phyloP scores from a whole-genome alignment of 2,888 invertebrate genomes.

The Escarpia spicata region DNA sequence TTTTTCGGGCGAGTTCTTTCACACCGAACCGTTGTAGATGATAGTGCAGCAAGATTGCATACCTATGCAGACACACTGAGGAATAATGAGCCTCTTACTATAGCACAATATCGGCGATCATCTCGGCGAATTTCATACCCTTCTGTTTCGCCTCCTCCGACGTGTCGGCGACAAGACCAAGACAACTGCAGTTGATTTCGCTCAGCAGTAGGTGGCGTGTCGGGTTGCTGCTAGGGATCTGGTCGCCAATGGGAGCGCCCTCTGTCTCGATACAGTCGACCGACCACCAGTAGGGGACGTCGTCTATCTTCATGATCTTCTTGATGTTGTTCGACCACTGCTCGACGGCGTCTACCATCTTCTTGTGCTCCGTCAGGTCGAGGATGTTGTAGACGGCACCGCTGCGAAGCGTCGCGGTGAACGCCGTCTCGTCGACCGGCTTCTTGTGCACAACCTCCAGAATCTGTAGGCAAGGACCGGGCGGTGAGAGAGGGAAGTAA shows the following conservation, averaged over 20 bases:
- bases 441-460: slow-evolving; percentile 41
- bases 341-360: slow-evolving; percentile 35
- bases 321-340: slow-evolving; percentile 37
- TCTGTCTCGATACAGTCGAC: slow-evolving; percentile 41
- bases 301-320: slow-evolving; percentile 35
- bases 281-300: slow-evolving; percentile 42
- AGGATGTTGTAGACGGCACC: slow-evolving; percentile 41
- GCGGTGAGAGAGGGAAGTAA: not conserved
- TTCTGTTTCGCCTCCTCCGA: slow-evolving; percentile 38
- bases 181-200: slow-evolving; percentile 40
- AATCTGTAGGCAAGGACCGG: not conserved
- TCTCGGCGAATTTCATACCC: slow-evolving; percentile 38
- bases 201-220: slow-evolving; percentile 39
- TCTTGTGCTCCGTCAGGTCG: slow-evolving; percentile 34
- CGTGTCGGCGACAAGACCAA: slow-evolving; percentile 39
- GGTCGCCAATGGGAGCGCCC: slow-evolving; percentile 23
- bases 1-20: not conserved
- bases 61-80: not conserved
- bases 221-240: slow-evolving; percentile 36
- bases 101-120: slow-evolving; percentile 38
- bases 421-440: slow-evolving; percentile 40
- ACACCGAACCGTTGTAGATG: not conserved
- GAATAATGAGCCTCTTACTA: not conserved
- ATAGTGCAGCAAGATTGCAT: not conserved
- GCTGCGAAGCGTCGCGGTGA: slow-evolving; percentile 39